phyloP scores from a whole-genome alignment of 2,888 invertebrate genomes.

The Alviniconcha strummeri region DNA sequence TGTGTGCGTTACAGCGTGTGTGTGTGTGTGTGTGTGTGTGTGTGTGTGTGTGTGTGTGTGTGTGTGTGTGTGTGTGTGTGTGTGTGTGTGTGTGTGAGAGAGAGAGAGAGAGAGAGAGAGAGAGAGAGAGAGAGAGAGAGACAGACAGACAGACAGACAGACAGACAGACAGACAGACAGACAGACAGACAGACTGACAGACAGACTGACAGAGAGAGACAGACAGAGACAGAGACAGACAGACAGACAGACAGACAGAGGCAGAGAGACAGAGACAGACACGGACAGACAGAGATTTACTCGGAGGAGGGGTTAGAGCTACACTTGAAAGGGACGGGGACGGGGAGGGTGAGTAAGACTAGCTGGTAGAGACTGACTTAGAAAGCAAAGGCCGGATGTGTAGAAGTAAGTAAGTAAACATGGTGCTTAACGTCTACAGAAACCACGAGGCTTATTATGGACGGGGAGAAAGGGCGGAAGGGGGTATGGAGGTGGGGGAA shows the following conservation, averaged over 20 bases:
- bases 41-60: background rate
- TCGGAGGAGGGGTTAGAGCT: background rate
- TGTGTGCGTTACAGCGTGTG: no score
- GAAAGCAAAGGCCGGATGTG: no score
- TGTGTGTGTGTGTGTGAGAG: constrained; percentile 8
- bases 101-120: constrained; percentile 3
- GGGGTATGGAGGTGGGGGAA: no score
- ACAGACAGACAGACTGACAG: background rate
- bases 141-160: background rate
- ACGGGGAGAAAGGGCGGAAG: no score
- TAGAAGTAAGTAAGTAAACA: no score
- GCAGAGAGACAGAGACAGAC: background rate
- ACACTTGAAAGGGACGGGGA: no score
- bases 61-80: constrained; percentile 7
- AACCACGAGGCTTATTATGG: no score
- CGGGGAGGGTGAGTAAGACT: no score
- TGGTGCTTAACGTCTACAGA: no score
- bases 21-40: constrained; percentile 11
- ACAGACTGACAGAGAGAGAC: background rate
- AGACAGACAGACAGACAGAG: background rate
- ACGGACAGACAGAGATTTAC: no score
- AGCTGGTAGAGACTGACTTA: no score
- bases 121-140: constrained; percentile 16
- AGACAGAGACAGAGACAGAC: constrained; percentile 1
- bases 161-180: background rate